Evolutionary conservation across 2,113 vertebrate genomes (phyloP).

Genomic region (Garra rufa): DNA sequence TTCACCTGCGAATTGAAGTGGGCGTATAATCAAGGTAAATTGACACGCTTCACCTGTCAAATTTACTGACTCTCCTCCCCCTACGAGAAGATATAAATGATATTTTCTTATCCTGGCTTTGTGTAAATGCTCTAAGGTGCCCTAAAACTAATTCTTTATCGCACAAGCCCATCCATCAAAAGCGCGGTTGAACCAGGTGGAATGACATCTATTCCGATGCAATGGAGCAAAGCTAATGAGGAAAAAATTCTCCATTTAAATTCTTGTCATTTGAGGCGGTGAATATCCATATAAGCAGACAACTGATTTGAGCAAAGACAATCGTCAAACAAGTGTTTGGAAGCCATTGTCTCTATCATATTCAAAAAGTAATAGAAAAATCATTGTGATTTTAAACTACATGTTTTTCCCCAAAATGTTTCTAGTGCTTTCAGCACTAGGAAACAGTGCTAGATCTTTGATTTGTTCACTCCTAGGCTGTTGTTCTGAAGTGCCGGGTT

Average conservation of each 20-base stretch:
- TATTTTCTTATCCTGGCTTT: slow-evolving; percentile 16
- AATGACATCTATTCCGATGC: slow-evolving; percentile 41
- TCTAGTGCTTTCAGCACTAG: not conserved
- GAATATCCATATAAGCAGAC: slow-evolving; percentile 13
- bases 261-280: slow-evolving; percentile 34
- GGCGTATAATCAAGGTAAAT: slow-evolving; percentile 40
- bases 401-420: not conserved
- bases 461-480: slow-evolving; percentile 4
- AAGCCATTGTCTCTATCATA: not conserved
- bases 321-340: not conserved
- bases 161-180: slow-evolving; percentile 42
- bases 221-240: slow-evolving; percentile 51
- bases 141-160: slow-evolving; percentile 46
- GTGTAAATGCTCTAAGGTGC: slow-evolving; percentile 26
- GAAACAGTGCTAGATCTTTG: not conserved
- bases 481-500: slow-evolving; percentile 11
- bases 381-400: not conserved
- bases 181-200: slow-evolving; percentile 18
- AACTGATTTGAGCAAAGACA: slow-evolving; percentile 9
- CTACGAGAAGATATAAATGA: slow-evolving; percentile 28
- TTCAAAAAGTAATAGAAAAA: not conserved
- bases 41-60: slow-evolving; percentile 42
- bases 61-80: slow-evolving; percentile 14
- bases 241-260: slow-evolving; percentile 36
- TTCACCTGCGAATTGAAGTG: slow-evolving; percentile 37